phyloP scores from a whole-genome alignment of 2,797 vertebrate species.

The Gymnothorax javanicus region DNA sequence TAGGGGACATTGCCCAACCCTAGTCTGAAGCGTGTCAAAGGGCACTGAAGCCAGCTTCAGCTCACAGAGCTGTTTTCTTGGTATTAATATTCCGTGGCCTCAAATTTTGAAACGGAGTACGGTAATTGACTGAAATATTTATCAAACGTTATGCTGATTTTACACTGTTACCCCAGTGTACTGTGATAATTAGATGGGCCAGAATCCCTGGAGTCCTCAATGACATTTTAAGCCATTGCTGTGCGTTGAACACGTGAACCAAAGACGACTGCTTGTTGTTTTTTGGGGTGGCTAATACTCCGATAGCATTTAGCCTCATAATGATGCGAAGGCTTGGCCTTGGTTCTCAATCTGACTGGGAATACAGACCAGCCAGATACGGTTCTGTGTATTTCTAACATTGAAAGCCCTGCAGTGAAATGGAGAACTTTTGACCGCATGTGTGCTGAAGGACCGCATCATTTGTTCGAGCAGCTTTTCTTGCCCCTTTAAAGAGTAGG shows the following conservation, averaged over 20 bases:
- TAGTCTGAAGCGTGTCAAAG: background rate
- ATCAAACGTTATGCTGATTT: background rate
- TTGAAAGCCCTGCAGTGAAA: too few species aligned
- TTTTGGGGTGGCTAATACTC: background rate
- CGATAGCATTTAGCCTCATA: background rate
- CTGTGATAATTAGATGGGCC: background rate
- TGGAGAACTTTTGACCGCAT: too few species aligned
- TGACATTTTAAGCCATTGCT: background rate
- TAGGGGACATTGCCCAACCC: too few species aligned
- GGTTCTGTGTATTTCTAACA: too few species aligned
- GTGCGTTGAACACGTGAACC: background rate
- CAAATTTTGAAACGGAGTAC: background rate
- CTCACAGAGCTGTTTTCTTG: conserved; percentile 7
- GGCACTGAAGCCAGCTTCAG: background rate
- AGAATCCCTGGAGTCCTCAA: background rate
- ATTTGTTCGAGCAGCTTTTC: too few species aligned
- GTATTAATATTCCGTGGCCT: background rate
- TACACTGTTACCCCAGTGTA: background rate
- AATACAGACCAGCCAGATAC: too few species aligned
- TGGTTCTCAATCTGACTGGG: too few species aligned
- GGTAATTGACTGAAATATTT: conserved; percentile 10
- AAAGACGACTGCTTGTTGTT: too few species aligned
- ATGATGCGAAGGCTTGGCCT: too few species aligned
- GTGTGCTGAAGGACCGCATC: too few species aligned
- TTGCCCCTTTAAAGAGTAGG: too few species aligned